A percentile compares a stretch with the other conserved stretches of the same genome.
These are phyloP conservation scores for Phrynocephalus vlangalii DNA, from an alignment of 2,797 vertebrate species.

Conservation along the genomic window DNA sequence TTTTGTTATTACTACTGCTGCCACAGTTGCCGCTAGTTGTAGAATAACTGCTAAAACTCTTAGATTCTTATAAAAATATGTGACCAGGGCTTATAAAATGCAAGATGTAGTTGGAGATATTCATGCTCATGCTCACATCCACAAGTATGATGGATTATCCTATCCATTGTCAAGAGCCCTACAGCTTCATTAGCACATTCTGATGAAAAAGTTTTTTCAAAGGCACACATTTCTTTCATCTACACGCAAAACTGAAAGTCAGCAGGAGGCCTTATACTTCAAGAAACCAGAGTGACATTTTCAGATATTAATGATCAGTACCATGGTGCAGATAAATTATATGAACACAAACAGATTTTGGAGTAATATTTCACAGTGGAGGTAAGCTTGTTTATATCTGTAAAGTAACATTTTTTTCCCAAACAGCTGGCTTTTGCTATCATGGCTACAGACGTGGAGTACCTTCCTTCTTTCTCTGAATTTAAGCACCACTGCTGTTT, in stretches of 20 bases:
- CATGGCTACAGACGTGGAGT: neutral
- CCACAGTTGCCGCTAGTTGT: neutral
- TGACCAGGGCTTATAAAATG: conserved; percentile 18
- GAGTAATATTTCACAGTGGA: conserved; percentile 39
- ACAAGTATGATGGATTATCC: conserved; percentile 22
- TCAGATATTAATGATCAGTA: conserved; percentile 55
- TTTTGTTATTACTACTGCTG: neutral
- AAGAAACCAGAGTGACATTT: conserved; percentile 57
- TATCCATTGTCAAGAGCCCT: neutral
- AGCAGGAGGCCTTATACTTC: conserved; percentile 64
- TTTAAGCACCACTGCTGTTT: neutral
- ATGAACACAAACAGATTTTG: conserved; percentile 47
- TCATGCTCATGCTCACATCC: neutral
- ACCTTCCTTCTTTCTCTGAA: conserved; percentile 4
- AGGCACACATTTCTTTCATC: conserved; percentile 49
- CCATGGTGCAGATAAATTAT: conserved; percentile 48
- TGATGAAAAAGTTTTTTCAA: conserved; percentile 54
- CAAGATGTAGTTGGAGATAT: neutral
- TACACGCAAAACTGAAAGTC: conserved; percentile 49
- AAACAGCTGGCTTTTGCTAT: neutral
- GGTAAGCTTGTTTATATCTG: neutral
- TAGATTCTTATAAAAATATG: neutral
- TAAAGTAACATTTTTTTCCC: neutral
- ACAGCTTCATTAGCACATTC: conserved; percentile 39
- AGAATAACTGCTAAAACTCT: neutral